Evolutionary conservation across 1,140 invertebrate genomes (phyloP).

Genomic region (Ladona fulva): DNA sequence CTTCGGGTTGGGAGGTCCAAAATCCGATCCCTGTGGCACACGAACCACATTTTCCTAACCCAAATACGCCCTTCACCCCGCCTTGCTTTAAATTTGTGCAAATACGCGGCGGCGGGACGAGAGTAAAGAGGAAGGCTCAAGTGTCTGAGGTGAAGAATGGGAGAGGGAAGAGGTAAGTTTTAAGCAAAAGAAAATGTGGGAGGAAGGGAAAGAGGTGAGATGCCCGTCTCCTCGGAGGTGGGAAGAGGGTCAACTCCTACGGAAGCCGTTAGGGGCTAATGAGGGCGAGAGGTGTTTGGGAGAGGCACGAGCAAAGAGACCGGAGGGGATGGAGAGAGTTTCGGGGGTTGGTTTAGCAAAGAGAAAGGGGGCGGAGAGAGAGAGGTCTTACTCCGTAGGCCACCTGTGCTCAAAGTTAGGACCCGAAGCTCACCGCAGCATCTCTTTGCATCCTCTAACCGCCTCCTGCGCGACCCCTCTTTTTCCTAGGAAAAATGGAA

Average conservation of each 20-base stretch:
- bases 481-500: not conserved
- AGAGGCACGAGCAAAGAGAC: no score
- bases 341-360: not conserved
- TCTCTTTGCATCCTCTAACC: not conserved
- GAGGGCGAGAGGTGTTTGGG: not conserved
- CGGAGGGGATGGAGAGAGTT: not conserved
- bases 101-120: not conserved
- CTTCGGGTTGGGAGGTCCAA: no score
- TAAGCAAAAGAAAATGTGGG: not conserved
- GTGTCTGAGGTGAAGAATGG: not conserved
- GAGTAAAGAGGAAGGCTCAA: not conserved
- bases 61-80: no score
- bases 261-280: conserved; percentile 6
- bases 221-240: not conserved
- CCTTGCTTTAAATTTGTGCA: not conserved
- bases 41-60: no score
- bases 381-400: not conserved
- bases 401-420: conserved; percentile 7
- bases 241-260: not conserved
- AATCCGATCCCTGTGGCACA: no score
- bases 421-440: not conserved
- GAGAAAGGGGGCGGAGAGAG: not conserved
- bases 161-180: not conserved
- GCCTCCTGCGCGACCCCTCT: not conserved
- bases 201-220: not conserved